phyloP scores from a whole-genome alignment of 2,797 vertebrate species.

The Hirundo rustica region DNA sequence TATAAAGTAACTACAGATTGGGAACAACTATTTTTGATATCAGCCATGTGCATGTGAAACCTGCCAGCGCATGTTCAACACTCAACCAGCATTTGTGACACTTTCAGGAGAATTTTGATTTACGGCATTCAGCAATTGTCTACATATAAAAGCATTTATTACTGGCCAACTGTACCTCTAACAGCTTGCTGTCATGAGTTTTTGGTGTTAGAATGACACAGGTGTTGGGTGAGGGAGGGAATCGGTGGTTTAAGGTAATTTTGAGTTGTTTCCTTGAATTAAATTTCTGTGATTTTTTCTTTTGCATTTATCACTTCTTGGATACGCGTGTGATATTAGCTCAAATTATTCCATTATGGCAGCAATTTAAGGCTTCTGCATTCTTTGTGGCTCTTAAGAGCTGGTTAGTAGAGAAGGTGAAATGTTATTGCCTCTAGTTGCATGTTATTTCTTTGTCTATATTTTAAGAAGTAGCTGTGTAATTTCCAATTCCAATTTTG shows the following conservation, averaged over 20 bases:
- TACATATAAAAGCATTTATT: background rate
- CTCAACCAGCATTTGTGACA: background rate
- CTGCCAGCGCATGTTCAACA: background rate
- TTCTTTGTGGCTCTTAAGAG: background rate
- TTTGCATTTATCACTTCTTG: background rate
- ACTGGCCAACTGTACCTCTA: background rate
- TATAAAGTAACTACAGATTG: background rate
- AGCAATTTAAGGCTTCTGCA: background rate
- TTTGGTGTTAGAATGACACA: background rate
- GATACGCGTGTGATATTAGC: background rate
- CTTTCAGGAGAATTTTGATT: background rate
- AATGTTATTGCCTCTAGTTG: rapidly evolving
- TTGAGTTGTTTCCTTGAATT: background rate
- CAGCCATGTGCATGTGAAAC: background rate
- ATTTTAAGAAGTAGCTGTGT: background rate
- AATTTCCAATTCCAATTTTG: background rate
- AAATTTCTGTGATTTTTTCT: background rate
- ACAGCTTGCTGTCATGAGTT: background rate
- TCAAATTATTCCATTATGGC: background rate
- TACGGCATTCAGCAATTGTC: background rate
- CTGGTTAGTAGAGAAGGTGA: background rate
- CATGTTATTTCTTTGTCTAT: background rate
- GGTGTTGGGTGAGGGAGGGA: rapidly evolving
- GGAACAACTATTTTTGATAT: background rate
- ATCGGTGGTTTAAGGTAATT: background rate